Base-by-base conservation (phyloP, 2,113 vertebrate genomes). In the Dolichotis patagonum region DNA sequence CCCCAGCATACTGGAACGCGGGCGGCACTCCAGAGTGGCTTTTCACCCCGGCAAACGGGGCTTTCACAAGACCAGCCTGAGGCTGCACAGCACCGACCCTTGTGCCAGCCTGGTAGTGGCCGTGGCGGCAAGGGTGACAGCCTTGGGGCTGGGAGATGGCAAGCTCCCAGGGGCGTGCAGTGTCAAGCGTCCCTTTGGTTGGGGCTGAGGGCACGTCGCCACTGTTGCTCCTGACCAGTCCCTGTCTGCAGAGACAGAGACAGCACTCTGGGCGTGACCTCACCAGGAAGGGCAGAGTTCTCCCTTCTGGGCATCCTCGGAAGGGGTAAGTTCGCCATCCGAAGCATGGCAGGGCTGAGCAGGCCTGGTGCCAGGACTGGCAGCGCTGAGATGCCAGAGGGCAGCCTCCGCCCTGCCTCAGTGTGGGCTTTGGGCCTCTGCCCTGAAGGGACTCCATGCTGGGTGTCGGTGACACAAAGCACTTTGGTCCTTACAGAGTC, bases 31-130 rank as follows among this genome's bases (percentile, higher is more conserved):
- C 71, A 28, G 3, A 46, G 46, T 49, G 0, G 0, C 28, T 85
- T 88, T 24, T 62, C 73, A 43, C 11, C 11, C 12, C 30, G 49
- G 35, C 26, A 54, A 7, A 24, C 0, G 20, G 3, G 20, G 5
- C 0, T 5, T 49, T 12, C 0, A 5, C 56, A 0, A 63, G 87
- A 20, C 49, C 52, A 22, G 67, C 60, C 41, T 0, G 6, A 4
- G 4, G 38, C 49, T 30, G 0, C 4, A 7, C 30, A 20, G 52
- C 7, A 38, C 7, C 20, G 54, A 58, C 13, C n/a, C 54, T 22
- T 0, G 1, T 0, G 41, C 30, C 43, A 7, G 0, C 0, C 0
- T 0, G 0, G 4, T 32, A 10, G 84, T 32, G 3, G 38, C 13
- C 5, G 41, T 11, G 5, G 43, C 26, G 38, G 30, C 32, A 1